A percentile compares a stretch with the other conserved stretches of the same genome.
Evolutionary conservation across 2,888 invertebrate species (phyloP).

Genomic region (Punctoribates punctum): DNA sequence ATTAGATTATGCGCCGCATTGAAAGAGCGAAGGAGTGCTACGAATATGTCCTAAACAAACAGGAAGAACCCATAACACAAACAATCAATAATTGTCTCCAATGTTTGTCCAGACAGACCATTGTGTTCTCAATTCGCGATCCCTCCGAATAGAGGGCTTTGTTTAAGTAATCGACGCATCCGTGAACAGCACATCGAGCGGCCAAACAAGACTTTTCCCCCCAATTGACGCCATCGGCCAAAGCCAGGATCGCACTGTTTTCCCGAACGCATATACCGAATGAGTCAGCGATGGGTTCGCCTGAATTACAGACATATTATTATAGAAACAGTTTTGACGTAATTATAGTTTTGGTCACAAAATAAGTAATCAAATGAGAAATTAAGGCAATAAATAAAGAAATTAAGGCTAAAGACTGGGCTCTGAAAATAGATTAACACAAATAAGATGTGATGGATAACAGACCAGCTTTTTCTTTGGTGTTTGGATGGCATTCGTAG

Average conservation of each 20-base stretch:
- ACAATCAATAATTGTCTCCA: neutral
- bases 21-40: constrained; percentile 70
- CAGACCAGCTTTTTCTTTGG: constrained; percentile 60
- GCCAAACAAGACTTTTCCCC: constrained; percentile 79
- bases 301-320: constrained; percentile 57
- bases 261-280: constrained; percentile 67
- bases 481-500: constrained; percentile 77
- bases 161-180: constrained; percentile 75
- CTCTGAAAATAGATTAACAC: neutral
- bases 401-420: constrained; percentile 18
- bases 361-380: neutral
- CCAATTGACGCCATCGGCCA: constrained; percentile 90
- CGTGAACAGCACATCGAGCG: constrained; percentile 79
- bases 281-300: constrained; percentile 82
- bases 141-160: constrained; percentile 61
- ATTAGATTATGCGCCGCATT: constrained; percentile 81
- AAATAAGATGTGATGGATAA: neutral
- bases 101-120: constrained; percentile 51
- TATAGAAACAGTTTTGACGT: neutral
- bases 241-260: constrained; percentile 72
- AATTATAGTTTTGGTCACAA: constrained; percentile 9
- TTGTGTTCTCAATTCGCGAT: constrained; percentile 53
- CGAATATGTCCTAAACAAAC: constrained; percentile 63
- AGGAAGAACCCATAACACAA: neutral
- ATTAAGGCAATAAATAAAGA: neutral